Evolutionary conservation across 2,113 vertebrate genomes (phyloP).

Genomic region (Indicator maculatus): DNA sequence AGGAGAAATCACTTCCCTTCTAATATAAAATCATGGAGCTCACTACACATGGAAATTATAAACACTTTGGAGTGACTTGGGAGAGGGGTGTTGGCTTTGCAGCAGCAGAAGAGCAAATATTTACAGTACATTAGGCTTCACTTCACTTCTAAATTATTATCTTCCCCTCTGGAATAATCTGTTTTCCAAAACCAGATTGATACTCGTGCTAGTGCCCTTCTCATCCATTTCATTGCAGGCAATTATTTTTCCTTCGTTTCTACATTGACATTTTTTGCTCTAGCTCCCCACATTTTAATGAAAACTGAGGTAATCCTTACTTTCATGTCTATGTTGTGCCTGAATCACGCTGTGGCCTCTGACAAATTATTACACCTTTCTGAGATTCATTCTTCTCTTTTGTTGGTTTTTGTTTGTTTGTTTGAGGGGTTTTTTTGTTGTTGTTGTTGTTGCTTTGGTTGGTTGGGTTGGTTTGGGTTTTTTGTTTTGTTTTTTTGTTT

Average conservation of each 20-base stretch:
- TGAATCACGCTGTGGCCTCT: background rate
- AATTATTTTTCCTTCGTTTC: background rate
- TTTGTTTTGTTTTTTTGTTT: background rate
- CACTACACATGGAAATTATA: slow-evolving; percentile 54
- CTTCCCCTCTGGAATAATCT: slow-evolving; percentile 40
- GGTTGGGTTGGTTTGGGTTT: too few relatives aligned
- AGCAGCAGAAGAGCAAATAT: slow-evolving; percentile 60
- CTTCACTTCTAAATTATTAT: slow-evolving; percentile 58
- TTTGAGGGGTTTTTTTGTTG: too few relatives aligned
- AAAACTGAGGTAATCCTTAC: background rate
- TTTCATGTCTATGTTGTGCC: background rate
- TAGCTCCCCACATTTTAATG: background rate
- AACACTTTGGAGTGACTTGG: slow-evolving; percentile 62
- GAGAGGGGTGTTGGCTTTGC: slow-evolving; percentile 54
- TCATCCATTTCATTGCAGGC: background rate
- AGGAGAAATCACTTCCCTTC: slow-evolving; percentile 46
- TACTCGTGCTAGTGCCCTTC: background rate
- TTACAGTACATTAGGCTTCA: slow-evolving; percentile 43
- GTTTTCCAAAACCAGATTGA: slow-evolving; percentile 16
- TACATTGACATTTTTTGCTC: background rate
- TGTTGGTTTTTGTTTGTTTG: too few relatives aligned
- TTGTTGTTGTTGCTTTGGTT: too few relatives aligned
- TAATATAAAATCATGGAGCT: slow-evolving; percentile 39
- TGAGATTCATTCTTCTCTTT: background rate
- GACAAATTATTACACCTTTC: background rate